These are phyloP conservation scores for Drusus annulatus DNA, from an alignment of 1,140 invertebrate species.

Conservation along the genomic window DNA sequence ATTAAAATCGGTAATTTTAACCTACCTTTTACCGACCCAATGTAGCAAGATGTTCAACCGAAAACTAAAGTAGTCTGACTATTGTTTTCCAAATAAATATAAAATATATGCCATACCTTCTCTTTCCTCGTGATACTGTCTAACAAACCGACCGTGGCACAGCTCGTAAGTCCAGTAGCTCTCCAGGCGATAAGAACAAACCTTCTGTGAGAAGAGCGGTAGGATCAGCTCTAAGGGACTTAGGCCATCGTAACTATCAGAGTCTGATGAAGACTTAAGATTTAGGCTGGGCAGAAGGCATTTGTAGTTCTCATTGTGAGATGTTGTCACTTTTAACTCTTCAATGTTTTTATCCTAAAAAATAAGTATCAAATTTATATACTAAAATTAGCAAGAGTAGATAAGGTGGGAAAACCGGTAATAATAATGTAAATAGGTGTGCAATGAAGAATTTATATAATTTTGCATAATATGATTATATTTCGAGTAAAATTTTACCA, in stretches of 20 bases:
- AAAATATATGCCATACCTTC: constrained; percentile 73
- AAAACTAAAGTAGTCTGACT: too few relatives aligned
- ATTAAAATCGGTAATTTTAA: too few relatives aligned
- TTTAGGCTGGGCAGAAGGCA: constrained; percentile 82
- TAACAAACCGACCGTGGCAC: constrained; percentile 91
- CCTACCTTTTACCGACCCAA: too few relatives aligned
- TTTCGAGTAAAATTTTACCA: constrained; percentile 64
- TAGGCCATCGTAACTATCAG: constrained; percentile 77
- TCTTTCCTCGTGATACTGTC: constrained; percentile 96
- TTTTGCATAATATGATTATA: too few relatives aligned
- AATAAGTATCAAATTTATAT: neutral
- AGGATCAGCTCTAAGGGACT: constrained; percentile 84
- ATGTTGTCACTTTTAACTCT: constrained; percentile 74
- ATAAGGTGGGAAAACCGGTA: too few relatives aligned
- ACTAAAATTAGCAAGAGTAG: too few relatives aligned
- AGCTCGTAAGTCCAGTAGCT: constrained; percentile 98
- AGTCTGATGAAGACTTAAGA: constrained; percentile 72
- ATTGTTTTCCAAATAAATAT: too few relatives aligned
- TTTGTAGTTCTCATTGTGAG: constrained; percentile 80
- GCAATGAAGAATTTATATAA: too few relatives aligned
- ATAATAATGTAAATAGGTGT: too few relatives aligned
- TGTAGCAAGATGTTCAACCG: too few relatives aligned
- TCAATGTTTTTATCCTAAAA: constrained; percentile 70
- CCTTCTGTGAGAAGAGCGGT: constrained; percentile 81
- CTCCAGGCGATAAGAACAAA: constrained; percentile 91